Evolutionary conservation across 2,888 invertebrate species (phyloP).

Genomic region (Camptogramma bilineatum): DNA sequence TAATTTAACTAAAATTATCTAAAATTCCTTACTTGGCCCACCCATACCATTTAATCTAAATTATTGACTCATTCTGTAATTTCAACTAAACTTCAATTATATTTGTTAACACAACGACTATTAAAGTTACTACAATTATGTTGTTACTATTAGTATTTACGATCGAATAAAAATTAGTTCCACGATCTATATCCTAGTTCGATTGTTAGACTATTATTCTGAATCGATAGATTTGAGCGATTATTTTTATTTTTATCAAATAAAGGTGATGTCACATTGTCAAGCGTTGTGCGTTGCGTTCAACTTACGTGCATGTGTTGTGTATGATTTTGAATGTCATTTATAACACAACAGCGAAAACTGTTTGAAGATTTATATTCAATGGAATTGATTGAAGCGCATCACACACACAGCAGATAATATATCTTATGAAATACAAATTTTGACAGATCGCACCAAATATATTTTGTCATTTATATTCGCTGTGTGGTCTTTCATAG

Average conservation of each 20-base stretch:
- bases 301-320: no score
- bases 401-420: no score
- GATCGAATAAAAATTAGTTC: constrained; percentile 63
- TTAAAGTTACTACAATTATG: constrained; percentile 50
- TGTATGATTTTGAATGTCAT: no score
- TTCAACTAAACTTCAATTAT: constrained; percentile 24
- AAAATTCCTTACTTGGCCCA: not conserved
- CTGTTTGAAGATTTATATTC: no score
- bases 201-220: constrained; percentile 41
- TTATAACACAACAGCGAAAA: no score
- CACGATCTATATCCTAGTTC: constrained; percentile 56
- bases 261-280: not conserved
- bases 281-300: not conserved
- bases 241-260: constrained; percentile 50
- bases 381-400: no score
- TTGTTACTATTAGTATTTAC: constrained; percentile 48
- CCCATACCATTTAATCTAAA: constrained; percentile 4
- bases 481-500: no score
- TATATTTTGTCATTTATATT: no score
- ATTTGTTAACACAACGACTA: constrained; percentile 34
- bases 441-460: no score
- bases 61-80: constrained; percentile 7
- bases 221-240: constrained; percentile 43
- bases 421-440: no score
- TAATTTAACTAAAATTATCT: not conserved